A percentile compares a stretch with the other conserved stretches of the same genome.
phyloP scores from a whole-genome alignment of 2,113 vertebrate species.

The Balaeniceps rex region DNA sequence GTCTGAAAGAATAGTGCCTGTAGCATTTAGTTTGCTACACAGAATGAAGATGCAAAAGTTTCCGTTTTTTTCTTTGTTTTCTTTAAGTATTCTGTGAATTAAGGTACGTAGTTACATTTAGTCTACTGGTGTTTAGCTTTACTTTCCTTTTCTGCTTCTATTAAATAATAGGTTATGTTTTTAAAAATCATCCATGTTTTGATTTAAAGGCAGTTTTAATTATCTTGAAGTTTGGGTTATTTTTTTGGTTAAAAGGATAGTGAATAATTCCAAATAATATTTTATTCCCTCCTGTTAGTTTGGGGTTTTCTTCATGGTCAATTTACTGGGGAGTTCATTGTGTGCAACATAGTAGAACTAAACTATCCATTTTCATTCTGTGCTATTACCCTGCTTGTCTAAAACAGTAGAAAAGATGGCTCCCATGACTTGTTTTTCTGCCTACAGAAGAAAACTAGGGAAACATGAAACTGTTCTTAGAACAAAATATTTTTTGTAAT shows the following conservation, averaged over 20 bases:
- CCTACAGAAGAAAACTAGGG: background rate
- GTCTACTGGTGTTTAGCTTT: background rate
- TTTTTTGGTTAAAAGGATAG: background rate
- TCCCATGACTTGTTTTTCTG: background rate
- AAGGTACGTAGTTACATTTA: background rate
- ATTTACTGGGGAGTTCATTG: background rate
- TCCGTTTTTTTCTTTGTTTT: background rate
- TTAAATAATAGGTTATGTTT: background rate
- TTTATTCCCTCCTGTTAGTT: background rate
- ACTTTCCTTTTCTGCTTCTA: background rate
- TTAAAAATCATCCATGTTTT: background rate
- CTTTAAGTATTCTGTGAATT: background rate
- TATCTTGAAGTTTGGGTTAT: background rate
- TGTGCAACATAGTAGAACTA: background rate
- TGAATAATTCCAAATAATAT: background rate
- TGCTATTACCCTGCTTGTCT: background rate
- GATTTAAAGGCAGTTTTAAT: background rate
- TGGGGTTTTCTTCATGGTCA: background rate
- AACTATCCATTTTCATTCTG: conserved; percentile 18
- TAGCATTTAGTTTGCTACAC: background rate
- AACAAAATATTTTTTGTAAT: conserved; percentile 22
- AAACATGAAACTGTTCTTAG: background rate
- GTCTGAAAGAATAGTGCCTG: background rate
- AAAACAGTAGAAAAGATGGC: background rate
- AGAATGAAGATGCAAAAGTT: background rate